Conservation (phyloP, 2,888 invertebrate species). For the Gymnoscelis rufifasciata region DNA sequence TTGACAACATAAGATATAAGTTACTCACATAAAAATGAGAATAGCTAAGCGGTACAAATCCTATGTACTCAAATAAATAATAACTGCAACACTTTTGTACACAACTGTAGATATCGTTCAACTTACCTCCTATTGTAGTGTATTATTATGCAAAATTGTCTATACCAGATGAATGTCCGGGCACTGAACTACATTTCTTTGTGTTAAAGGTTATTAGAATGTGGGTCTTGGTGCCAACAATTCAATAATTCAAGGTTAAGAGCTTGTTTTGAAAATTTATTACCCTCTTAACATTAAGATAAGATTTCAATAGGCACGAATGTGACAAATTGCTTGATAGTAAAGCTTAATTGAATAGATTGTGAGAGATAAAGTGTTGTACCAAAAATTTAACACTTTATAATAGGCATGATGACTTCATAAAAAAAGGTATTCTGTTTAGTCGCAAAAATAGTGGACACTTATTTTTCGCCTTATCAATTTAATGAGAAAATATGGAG, state of each 20-base stretch:
- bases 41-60: too few species aligned
- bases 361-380: background rate
- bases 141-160: constrained; percentile 71
- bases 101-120: constrained; percentile 30
- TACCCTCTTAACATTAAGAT: constrained; percentile 26
- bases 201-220: constrained; percentile 70
- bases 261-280: constrained; percentile 43
- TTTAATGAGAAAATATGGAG: too few species aligned
- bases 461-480: too few species aligned
- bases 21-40: too few species aligned
- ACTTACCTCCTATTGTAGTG: constrained; percentile 59
- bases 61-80: background rate
- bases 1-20: too few species aligned
- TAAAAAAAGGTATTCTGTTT: too few species aligned
- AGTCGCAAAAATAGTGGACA: too few species aligned
- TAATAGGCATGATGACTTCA: too few species aligned
- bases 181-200: constrained; percentile 57
- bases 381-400: too few species aligned
- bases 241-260: constrained; percentile 56
- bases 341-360: constrained; percentile 7
- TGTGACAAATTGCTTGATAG: constrained; percentile 26
- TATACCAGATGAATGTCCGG: constrained; percentile 54
- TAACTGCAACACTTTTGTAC: constrained; percentile 13
- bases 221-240: constrained; percentile 55
- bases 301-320: constrained; percentile 26